Percentiles rank a stretch among this genome's conserved stretches.
phyloP scores from a whole-genome alignment of 2,797 vertebrate genomes.

The Etheostoma nigrum region DNA sequence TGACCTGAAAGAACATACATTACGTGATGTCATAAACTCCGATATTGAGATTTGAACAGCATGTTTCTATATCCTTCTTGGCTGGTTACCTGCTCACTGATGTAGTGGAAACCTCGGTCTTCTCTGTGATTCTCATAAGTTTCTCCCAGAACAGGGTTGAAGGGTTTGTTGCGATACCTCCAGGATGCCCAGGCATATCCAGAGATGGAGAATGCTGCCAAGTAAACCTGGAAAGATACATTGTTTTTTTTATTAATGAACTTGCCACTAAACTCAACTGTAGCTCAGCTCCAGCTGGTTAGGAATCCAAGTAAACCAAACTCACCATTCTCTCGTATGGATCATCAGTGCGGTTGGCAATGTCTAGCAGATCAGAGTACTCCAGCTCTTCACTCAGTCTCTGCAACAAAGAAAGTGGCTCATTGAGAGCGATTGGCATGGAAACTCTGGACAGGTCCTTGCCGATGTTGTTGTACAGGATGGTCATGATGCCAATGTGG shows the following conservation, averaged over 20 bases:
- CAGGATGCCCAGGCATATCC: conserved; percentile 93
- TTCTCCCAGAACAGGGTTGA: conserved; percentile 94
- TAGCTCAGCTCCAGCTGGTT: neutral
- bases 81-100: conserved; percentile 90
- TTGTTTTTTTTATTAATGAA: neutral
- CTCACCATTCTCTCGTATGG: conserved; percentile 92
- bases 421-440: conserved; percentile 90
- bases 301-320: neutral
- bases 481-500: conserved; percentile 92
- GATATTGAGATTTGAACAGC: neutral
- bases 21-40: neutral
- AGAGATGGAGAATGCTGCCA: conserved; percentile 92
- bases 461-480: conserved; percentile 94
- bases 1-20: conserved; percentile 81
- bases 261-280: neutral
- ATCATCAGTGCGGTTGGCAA: conserved; percentile 86
- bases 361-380: conserved; percentile 90
- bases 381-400: conserved; percentile 92
- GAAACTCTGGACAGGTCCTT: conserved; percentile 94
- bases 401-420: conserved; percentile 87
- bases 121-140: conserved; percentile 91
- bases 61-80: neutral
- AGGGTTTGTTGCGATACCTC: conserved; percentile 93
- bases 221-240: conserved; percentile 83
- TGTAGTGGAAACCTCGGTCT: conserved; percentile 89